A percentile compares a stretch with the other conserved stretches of the same genome.
These are phyloP conservation scores for Intellagama lesueurii DNA, from an alignment of 2,797 vertebrate genomes.

Conservation along the genomic window DNA sequence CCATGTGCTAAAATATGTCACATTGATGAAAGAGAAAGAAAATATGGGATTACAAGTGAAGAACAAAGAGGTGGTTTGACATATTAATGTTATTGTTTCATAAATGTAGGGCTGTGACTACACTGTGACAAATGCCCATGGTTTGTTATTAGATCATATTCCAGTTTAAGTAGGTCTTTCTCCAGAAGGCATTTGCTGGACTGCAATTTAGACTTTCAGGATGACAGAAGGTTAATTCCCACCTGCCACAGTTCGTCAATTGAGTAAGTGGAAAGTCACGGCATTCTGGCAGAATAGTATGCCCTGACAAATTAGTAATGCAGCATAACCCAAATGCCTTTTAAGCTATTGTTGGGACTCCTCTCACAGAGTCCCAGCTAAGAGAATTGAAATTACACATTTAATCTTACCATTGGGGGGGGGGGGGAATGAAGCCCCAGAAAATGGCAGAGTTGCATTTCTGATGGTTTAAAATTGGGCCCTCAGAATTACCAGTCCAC, in stretches of 20 bases:
- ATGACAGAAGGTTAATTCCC: neutral
- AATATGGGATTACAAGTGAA: neutral
- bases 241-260: slow-evolving; percentile 6
- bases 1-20: neutral
- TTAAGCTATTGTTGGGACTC: neutral
- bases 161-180: neutral
- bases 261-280: neutral
- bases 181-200: neutral
- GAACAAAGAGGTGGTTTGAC: neutral
- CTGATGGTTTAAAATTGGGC: neutral
- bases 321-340: neutral
- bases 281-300: neutral
- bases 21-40: neutral
- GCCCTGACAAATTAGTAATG: neutral
- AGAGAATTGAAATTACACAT: neutral
- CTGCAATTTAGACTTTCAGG: neutral
- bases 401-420: neutral
- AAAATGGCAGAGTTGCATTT: neutral
- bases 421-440: no score
- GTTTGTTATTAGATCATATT: neutral
- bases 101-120: neutral
- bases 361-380: neutral
- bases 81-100: neutral
- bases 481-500: neutral
- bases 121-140: neutral